Conservation (phyloP, 2,888 invertebrate genomes). For the Platerodrilus igneus region DNA sequence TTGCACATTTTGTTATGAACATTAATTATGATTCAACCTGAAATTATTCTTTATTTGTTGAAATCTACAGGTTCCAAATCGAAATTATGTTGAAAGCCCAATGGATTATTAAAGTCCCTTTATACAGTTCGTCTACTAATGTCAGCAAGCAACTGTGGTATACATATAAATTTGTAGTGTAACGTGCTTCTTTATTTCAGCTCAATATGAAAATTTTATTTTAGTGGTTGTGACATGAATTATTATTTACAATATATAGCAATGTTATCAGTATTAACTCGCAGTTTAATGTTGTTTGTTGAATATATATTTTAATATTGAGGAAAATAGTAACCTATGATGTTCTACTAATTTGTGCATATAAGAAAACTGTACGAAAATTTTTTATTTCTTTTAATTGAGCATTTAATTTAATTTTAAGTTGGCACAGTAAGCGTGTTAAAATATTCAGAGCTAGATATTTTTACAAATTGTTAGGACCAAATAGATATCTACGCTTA, state of each 20-base stretch:
- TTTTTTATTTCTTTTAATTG: slow-evolving; percentile 3
- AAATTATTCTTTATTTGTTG: too few relatives aligned
- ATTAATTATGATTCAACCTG: too few relatives aligned
- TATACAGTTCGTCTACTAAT: too few relatives aligned
- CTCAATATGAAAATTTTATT: too few relatives aligned
- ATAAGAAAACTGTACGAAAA: slow-evolving; percentile 1
- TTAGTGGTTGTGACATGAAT: slow-evolving; percentile 20
- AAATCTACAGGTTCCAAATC: too few relatives aligned
- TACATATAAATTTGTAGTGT: too few relatives aligned
- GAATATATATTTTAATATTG: slow-evolving; percentile 12
- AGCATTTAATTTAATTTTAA: slow-evolving; percentile 19
- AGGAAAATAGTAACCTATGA: slow-evolving; percentile 4
- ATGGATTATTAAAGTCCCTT: too few relatives aligned
- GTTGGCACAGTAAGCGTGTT: slow-evolving; percentile 15
- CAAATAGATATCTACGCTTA: slow-evolving; percentile 42
- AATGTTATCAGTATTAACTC: slow-evolving; percentile 21
- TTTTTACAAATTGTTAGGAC: slow-evolving; percentile 42
- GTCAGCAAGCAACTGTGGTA: too few relatives aligned
- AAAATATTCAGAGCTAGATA: slow-evolving; percentile 23
- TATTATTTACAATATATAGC: slow-evolving; percentile 18
- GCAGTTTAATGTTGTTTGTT: slow-evolving; percentile 13
- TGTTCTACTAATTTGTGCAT: slow-evolving; percentile 1
- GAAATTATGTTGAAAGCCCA: too few relatives aligned
- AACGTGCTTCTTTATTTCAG: too few relatives aligned
- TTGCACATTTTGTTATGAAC: too few relatives aligned